Conservation (phyloP, 1,140 invertebrate genomes). For the Pogonomyrmex californicus region DNA sequence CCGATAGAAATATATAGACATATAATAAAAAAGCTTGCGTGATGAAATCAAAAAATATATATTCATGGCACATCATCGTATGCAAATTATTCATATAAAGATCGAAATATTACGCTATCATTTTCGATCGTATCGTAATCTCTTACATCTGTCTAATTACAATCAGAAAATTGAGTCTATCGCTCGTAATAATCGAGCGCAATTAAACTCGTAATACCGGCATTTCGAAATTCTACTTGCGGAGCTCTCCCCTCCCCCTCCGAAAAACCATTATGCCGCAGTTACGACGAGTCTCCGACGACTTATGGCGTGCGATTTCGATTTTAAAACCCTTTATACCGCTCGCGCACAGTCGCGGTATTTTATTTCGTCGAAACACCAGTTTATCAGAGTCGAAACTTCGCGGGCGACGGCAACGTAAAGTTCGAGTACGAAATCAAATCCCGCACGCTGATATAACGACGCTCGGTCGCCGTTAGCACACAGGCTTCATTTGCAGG, state of each 20-base stretch:
- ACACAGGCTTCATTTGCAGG: constrained; percentile 50
- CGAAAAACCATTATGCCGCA: constrained; percentile 8
- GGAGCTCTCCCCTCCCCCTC: too few relatives aligned
- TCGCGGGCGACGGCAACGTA: constrained; percentile 27
- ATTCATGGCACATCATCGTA: constrained; percentile 37
- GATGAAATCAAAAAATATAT: constrained; percentile 30
- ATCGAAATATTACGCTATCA: background rate
- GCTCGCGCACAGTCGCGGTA: background rate
- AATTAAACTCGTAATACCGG: background rate
- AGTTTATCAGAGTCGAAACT: constrained; percentile 48
- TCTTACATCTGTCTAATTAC: background rate
- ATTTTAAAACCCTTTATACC: constrained; percentile 23
- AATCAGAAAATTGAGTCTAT: background rate
- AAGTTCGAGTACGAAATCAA: constrained; percentile 59
- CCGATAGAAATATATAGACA: constrained; percentile 19
- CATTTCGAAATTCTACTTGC: background rate
- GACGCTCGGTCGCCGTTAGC: constrained; percentile 37
- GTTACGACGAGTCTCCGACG: background rate
- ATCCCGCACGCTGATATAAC: constrained; percentile 36
- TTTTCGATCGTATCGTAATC: constrained; percentile 7
- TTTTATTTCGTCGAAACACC: constrained; percentile 40
- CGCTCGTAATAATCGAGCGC: background rate
- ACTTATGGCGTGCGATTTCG: constrained; percentile 1
- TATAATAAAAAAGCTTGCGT: background rate
- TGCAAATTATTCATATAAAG: constrained; percentile 35